Percentiles rank a stretch among this genome's conserved stretches.
phyloP scores from a whole-genome alignment of 2,888 invertebrate genomes.

The Cynaeus angustus region DNA sequence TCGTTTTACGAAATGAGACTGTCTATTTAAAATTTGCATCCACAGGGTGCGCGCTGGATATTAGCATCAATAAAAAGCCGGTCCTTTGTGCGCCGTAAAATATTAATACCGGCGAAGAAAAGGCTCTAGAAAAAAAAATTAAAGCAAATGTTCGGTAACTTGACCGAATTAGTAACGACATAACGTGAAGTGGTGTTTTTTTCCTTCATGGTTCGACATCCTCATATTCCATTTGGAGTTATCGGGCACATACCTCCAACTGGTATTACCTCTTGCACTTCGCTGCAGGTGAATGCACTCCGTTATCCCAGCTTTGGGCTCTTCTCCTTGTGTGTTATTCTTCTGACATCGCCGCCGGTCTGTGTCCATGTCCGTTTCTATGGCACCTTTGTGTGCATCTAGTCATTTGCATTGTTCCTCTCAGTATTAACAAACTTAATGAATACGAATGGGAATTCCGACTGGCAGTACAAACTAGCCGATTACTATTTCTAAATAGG shows the following conservation, averaged over 20 bases:
- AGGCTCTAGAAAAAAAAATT: slow-evolving; percentile 1
- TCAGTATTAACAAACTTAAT: slow-evolving; percentile 31
- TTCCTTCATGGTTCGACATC: slow-evolving; percentile 36
- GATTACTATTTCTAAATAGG: too few species aligned
- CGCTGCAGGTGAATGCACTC: slow-evolving; percentile 60
- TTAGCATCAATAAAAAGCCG: slow-evolving; percentile 35
- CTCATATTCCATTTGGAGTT: slow-evolving; percentile 44
- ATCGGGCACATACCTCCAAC: slow-evolving; percentile 58
- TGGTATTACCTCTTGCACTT: slow-evolving; percentile 60
- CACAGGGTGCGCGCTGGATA: slow-evolving; percentile 40
- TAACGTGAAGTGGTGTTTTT: slow-evolving; percentile 17
- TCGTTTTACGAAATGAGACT: slow-evolving; percentile 52
- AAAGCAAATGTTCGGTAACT: slow-evolving; percentile 9
- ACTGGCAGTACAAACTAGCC: neutral
- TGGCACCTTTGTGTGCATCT: slow-evolving; percentile 40
- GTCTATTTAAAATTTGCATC: slow-evolving; percentile 55
- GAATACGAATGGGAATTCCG: slow-evolving; percentile 24
- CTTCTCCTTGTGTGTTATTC: slow-evolving; percentile 47
- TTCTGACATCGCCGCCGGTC: slow-evolving; percentile 52
- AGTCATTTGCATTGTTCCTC: slow-evolving; percentile 40
- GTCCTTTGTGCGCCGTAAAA: slow-evolving; percentile 39
- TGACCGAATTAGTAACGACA: slow-evolving; percentile 27
- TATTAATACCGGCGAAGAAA: slow-evolving; percentile 32
- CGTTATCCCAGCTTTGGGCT: slow-evolving; percentile 54
- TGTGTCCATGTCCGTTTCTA: slow-evolving; percentile 22